A percentile compares a stretch with the other conserved stretches of the same genome.
These are phyloP conservation scores for Apogon hyalosoma DNA, from an alignment of 2,797 vertebrate genomes.

Conservation along the genomic window DNA sequence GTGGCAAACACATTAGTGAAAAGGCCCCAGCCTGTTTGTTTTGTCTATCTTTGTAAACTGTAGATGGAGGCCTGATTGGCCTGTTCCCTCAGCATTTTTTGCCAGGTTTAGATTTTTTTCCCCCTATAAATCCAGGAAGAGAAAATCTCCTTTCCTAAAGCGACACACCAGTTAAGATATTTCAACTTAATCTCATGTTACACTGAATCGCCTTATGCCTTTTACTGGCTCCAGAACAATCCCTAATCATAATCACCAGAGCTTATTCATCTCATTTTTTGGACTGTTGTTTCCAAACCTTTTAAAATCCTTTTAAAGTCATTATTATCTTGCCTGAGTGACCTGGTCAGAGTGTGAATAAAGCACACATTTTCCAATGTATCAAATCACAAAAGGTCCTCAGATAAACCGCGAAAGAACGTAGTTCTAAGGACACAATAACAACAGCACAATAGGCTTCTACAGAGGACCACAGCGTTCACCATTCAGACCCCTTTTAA, in stretches of 20 bases:
- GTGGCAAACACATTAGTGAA: conserved; percentile 54
- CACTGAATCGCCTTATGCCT: conserved; percentile 6
- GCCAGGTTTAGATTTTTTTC: conserved; percentile 37
- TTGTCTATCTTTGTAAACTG: conserved; percentile 61
- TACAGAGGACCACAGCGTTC: conserved; percentile 57
- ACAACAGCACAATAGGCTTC: conserved; percentile 60
- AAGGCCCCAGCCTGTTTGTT: conserved; percentile 59
- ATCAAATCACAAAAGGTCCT: conserved; percentile 61
- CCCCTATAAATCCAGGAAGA: conserved; percentile 35
- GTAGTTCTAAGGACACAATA: conserved; percentile 58
- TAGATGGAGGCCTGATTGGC: conserved; percentile 45
- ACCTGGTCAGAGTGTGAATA: conserved; percentile 36
- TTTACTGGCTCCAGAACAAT: conserved; percentile 25
- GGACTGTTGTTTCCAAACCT: neutral
- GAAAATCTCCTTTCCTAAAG: conserved; percentile 31
- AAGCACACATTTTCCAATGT: conserved; percentile 39
- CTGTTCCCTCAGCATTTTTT: conserved; percentile 41
- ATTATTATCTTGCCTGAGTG: conserved; percentile 27
- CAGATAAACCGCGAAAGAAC: conserved; percentile 51
- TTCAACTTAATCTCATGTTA: conserved; percentile 20
- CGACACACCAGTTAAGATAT: conserved; percentile 8
- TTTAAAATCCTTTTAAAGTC: conserved; percentile 29
- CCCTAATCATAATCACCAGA: conserved; percentile 19
- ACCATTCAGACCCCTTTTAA: conserved; percentile 67
- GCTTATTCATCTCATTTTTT: conserved; percentile 28